Percentiles rank a stretch among this genome's conserved stretches.
Conservation (phyloP, 1,140 invertebrate genomes). For the Dendroctonus ponderosae region DNA sequence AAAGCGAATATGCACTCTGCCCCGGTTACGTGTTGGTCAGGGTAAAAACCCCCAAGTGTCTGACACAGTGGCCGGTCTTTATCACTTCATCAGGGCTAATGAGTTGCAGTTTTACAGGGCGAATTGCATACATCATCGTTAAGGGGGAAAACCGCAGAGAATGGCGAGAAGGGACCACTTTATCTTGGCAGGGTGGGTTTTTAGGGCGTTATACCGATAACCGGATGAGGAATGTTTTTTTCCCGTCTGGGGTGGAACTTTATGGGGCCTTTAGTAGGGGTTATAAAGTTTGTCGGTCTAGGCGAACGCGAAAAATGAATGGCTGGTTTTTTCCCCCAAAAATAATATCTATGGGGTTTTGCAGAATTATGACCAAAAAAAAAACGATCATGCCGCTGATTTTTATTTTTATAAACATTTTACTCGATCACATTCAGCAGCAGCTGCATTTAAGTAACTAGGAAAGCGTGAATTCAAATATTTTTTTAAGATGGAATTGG, state of each 20-base stretch:
- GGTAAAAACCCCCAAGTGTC: neutral
- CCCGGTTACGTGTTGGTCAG: neutral
- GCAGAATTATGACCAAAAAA: neutral
- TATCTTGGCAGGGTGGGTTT: conserved; percentile 8
- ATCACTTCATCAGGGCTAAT: conserved; percentile 1
- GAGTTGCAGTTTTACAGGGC: conserved; percentile 7
- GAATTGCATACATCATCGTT: conserved; percentile 20
- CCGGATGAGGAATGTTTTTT: conserved; percentile 29
- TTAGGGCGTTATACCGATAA: conserved; percentile 17
- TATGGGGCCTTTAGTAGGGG: conserved; percentile 15
- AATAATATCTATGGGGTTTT: neutral
- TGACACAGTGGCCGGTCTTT: neutral
- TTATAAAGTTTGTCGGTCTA: conserved; percentile 17
- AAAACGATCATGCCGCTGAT: neutral
- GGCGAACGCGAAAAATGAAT: conserved; percentile 12
- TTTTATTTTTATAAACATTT: too few relatives aligned
- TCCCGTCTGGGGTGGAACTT: conserved; percentile 18
- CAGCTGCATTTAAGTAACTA: too few relatives aligned
- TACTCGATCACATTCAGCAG: too few relatives aligned
- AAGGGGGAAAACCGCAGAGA: conserved; percentile 23
- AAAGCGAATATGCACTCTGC: neutral
- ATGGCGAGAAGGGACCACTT: conserved; percentile 11
- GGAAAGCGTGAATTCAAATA: too few relatives aligned
- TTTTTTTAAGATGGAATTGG: too few relatives aligned
- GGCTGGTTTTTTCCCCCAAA: conserved; percentile 1